Conservation (phyloP, 1,140 invertebrate species). For the Brachionus asplanchnoidis region DNA sequence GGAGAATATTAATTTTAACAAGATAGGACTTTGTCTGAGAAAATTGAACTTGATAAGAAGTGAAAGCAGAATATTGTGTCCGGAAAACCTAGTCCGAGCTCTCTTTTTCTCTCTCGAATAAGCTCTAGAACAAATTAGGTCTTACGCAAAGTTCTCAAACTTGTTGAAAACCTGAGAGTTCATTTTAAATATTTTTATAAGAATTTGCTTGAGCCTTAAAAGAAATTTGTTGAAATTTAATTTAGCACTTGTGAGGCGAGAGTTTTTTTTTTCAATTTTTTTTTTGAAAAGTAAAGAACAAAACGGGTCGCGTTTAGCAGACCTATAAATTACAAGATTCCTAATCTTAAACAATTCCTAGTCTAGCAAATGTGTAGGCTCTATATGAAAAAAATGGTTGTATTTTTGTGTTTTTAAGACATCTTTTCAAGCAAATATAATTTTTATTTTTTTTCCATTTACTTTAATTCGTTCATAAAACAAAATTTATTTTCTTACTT, state of each 20-base stretch:
- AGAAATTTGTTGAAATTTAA: neutral
- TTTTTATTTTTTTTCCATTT: slow-evolving; percentile 2
- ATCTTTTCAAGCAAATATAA: slow-evolving; percentile 25
- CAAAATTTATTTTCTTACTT: neutral
- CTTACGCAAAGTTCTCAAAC: neutral
- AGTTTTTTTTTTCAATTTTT: neutral
- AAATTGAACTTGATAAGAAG: neutral
- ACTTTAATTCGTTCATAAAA: slow-evolving; percentile 5
- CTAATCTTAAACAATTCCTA: neutral
- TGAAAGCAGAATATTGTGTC: neutral
- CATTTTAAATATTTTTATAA: neutral
- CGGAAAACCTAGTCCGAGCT: neutral
- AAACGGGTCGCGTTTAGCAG: neutral
- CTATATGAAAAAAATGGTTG: neutral
- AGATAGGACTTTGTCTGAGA: neutral
- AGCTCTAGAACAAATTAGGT: neutral
- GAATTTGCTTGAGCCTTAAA: neutral
- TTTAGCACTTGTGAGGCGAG: neutral
- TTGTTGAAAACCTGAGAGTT: neutral
- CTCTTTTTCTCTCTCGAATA: neutral
- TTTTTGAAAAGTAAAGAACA: neutral
- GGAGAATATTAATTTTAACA: neutral
- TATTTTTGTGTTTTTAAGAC: neutral
- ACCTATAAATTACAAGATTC: neutral
- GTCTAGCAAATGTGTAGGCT: slow-evolving; percentile 5